These are phyloP conservation scores for Aix galericulata DNA, from an alignment of 2,113 vertebrate genomes.

Conservation along the genomic window DNA sequence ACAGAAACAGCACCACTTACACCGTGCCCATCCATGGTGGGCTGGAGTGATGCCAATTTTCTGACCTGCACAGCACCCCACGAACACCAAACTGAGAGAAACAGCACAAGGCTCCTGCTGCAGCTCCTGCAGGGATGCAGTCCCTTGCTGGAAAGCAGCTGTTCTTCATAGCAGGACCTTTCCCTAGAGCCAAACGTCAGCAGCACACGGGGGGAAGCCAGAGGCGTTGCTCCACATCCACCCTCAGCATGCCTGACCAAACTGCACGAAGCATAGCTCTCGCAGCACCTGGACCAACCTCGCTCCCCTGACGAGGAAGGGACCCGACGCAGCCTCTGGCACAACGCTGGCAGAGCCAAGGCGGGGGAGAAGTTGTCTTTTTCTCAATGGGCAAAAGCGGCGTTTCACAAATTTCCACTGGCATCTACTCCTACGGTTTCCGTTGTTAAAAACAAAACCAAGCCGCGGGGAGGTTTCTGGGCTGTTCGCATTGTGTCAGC, in stretches of 20 bases:
- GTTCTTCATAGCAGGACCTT: background rate
- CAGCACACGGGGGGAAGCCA: background rate
- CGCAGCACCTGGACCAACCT: background rate
- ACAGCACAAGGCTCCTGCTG: fast-evolving
- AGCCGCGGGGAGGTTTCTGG: background rate
- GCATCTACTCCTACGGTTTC: background rate
- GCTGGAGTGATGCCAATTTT: background rate
- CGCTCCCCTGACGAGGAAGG: background rate
- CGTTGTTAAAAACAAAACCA: background rate
- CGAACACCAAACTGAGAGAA: background rate
- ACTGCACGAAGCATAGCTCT: background rate
- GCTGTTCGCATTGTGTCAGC: background rate
- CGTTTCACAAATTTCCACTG: background rate
- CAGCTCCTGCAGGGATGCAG: background rate
- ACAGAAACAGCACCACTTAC: fast-evolving
- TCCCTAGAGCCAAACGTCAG: background rate
- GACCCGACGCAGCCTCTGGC: fast-evolving
- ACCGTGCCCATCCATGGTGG: fast-evolving
- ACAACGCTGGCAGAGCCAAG: background rate
- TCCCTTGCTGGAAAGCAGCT: background rate
- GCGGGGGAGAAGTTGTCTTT: background rate
- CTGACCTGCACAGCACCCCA: background rate
- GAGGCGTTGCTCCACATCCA: background rate
- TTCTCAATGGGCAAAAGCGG: background rate
- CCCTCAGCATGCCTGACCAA: background rate